Evolutionary conservation across 2,888 invertebrate species (phyloP).

Genomic region (Autographa pulchrina): DNA sequence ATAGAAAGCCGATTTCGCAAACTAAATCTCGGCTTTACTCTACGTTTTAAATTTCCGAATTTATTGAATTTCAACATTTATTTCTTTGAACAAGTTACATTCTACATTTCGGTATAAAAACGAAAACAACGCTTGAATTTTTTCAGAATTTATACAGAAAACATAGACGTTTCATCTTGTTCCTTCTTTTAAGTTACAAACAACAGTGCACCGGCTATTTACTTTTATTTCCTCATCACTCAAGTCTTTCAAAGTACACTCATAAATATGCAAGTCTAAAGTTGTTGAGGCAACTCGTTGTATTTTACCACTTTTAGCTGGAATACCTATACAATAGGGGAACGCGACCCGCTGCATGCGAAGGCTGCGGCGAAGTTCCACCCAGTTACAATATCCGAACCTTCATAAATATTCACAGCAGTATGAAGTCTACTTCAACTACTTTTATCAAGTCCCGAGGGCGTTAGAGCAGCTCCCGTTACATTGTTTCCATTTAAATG

Average conservation of each 20-base stretch:
- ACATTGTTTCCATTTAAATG: slow-evolving; percentile 65
- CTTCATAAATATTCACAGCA: slow-evolving; percentile 83
- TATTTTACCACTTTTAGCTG: slow-evolving; percentile 80
- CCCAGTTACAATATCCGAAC: slow-evolving; percentile 81
- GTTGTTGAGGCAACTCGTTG: slow-evolving; percentile 78
- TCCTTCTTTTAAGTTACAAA: slow-evolving; percentile 69
- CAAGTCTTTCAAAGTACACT: slow-evolving; percentile 83
- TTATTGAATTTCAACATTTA: slow-evolving; percentile 39
- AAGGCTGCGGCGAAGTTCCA: slow-evolving; percentile 75
- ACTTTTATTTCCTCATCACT: slow-evolving; percentile 83
- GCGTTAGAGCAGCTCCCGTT: slow-evolving; percentile 59
- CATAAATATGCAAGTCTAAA: slow-evolving; percentile 84
- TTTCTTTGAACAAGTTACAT: slow-evolving; percentile 26
- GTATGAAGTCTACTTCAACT: slow-evolving; percentile 73
- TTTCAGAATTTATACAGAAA: slow-evolving; percentile 38
- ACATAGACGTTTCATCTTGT: slow-evolving; percentile 61
- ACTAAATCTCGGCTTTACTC: slow-evolving; percentile 38
- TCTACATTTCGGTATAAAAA: slow-evolving; percentile 15
- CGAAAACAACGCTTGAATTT: slow-evolving; percentile 29
- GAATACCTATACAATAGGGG: slow-evolving; percentile 78
- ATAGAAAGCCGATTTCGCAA: slow-evolving; percentile 46
- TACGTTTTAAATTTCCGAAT: slow-evolving; percentile 22
- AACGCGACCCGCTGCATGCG: slow-evolving; percentile 72
- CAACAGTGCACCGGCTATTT: slow-evolving; percentile 75
- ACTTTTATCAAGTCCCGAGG: slow-evolving; percentile 72